These are phyloP conservation scores for Lamellibrachia columna DNA, from an alignment of 2,888 invertebrate genomes.

Conservation along the genomic window DNA sequence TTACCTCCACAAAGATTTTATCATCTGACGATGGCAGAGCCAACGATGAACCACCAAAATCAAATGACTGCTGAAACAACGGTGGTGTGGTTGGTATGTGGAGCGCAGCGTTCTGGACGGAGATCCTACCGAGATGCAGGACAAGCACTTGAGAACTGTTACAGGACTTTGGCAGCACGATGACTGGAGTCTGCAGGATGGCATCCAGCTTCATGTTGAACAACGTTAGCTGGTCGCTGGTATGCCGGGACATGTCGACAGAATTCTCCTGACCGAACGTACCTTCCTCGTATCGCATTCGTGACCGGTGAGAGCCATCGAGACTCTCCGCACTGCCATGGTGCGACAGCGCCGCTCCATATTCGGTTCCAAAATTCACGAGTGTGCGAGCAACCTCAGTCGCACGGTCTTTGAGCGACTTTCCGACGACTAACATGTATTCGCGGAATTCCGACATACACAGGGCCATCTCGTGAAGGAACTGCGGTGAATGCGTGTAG, in stretches of 20 bases:
- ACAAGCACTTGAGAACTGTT: slow-evolving; percentile 86
- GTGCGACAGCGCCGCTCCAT: slow-evolving; percentile 30
- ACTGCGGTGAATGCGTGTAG: slow-evolving; percentile 90
- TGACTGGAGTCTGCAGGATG: slow-evolving; percentile 88
- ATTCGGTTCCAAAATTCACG: slow-evolving; percentile 52
- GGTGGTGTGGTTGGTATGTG: background rate
- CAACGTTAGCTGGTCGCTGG: background rate
- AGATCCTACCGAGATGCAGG: slow-evolving; percentile 90
- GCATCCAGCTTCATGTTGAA: slow-evolving; percentile 71
- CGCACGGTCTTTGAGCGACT: slow-evolving; percentile 88
- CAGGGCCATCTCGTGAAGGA: slow-evolving; percentile 85
- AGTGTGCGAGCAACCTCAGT: slow-evolving; percentile 92
- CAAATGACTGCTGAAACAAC: background rate
- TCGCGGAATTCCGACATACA: slow-evolving; percentile 92
- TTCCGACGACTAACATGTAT: slow-evolving; percentile 84
- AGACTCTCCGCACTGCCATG: slow-evolving; percentile 44
- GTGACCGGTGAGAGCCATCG: background rate
- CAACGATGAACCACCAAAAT: background rate
- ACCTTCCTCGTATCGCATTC: background rate
- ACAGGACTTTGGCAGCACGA: slow-evolving; percentile 84
- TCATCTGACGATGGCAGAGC: slow-evolving; percentile 13
- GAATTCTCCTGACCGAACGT: background rate
- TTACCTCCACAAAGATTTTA: slow-evolving; percentile 35
- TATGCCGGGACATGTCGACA: background rate
- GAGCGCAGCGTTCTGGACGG: slow-evolving; percentile 58